Conservation (phyloP, 1,140 invertebrate genomes). For the Drosophila subobscura region DNA sequence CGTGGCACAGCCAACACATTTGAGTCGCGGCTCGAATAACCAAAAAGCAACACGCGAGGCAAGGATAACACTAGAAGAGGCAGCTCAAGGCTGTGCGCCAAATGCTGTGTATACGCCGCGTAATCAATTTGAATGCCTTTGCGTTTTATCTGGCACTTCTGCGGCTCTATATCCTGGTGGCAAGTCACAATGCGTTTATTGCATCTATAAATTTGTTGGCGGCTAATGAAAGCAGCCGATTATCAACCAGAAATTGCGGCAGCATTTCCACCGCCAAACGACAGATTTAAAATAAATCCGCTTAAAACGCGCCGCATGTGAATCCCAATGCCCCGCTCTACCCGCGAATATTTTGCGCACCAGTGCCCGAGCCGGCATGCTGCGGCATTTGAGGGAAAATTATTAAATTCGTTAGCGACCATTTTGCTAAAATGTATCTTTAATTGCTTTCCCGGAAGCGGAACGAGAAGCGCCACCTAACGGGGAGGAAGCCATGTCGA, state of each 20-base stretch:
- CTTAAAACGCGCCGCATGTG: neutral
- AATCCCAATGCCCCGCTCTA: slow-evolving; percentile 16
- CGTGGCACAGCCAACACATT: slow-evolving; percentile 43
- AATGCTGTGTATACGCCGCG: slow-evolving; percentile 74
- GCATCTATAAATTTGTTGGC: slow-evolving; percentile 37
- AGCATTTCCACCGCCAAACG: slow-evolving; percentile 16
- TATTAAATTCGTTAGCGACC: slow-evolving; percentile 58
- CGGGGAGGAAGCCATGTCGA: slow-evolving; percentile 11
- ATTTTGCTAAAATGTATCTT: slow-evolving; percentile 52
- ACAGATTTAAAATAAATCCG: slow-evolving; percentile 19
- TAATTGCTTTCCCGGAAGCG: slow-evolving; percentile 60
- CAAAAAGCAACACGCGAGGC: neutral
- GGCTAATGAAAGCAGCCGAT: slow-evolving; percentile 18
- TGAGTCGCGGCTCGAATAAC: slow-evolving; percentile 26
- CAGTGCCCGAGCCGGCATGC: slow-evolving; percentile 15
- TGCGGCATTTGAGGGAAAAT: slow-evolving; percentile 35
- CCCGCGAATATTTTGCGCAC: slow-evolving; percentile 35
- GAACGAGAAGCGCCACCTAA: slow-evolving; percentile 11
- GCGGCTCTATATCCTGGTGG: slow-evolving; percentile 4
- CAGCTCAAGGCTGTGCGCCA: neutral
- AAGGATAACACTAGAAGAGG: neutral
- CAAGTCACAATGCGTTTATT: slow-evolving; percentile 32
- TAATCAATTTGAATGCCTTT: slow-evolving; percentile 69
- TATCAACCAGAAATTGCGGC: slow-evolving; percentile 22
- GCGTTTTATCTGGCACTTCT: slow-evolving; percentile 55